These are phyloP conservation scores for Drosophila lacicola DNA, from an alignment of 2,888 invertebrate genomes.

Conservation along the genomic window DNA sequence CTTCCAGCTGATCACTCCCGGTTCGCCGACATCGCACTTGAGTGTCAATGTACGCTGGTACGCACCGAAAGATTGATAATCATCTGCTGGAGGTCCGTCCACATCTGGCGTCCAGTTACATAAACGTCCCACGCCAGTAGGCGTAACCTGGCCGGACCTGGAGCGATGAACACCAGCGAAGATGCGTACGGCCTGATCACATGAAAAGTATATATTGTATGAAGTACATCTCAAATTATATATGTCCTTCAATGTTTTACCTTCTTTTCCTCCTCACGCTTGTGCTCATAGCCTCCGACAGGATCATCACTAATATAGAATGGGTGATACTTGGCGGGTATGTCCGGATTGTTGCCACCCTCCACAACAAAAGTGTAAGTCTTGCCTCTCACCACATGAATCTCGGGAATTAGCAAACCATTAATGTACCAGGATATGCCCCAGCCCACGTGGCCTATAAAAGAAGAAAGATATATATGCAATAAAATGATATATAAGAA, in stretches of 20 bases:
- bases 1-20: slow-evolving; percentile 94
- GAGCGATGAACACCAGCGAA: slow-evolving; percentile 92
- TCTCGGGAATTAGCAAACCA: slow-evolving; percentile 95
- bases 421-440: slow-evolving; percentile 98
- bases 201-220: neutral
- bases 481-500: too few relatives aligned
- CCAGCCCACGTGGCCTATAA: slow-evolving; percentile 96
- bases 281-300: slow-evolving; percentile 95
- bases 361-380: slow-evolving; percentile 95
- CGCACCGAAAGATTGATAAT: slow-evolving; percentile 94
- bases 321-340: slow-evolving; percentile 94
- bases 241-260: slow-evolving; percentile 85
- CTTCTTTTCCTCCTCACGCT: slow-evolving; percentile 92
- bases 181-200: slow-evolving; percentile 89
- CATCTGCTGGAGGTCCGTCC: slow-evolving; percentile 90
- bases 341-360: slow-evolving; percentile 92
- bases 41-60: slow-evolving; percentile 94
- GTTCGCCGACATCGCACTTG: slow-evolving; percentile 93
- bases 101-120: slow-evolving; percentile 95
- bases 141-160: slow-evolving; percentile 89
- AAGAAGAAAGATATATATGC: neutral
- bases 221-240: too few relatives aligned
- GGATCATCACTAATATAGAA: slow-evolving; percentile 97
- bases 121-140: slow-evolving; percentile 92
- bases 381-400: slow-evolving; percentile 94